Evolutionary conservation across 64 coral and sea anemone species (phyloP), one percentile per base, ranked within the genome.

Genomic region (Hydrozoanthus tunicans): DNA sequence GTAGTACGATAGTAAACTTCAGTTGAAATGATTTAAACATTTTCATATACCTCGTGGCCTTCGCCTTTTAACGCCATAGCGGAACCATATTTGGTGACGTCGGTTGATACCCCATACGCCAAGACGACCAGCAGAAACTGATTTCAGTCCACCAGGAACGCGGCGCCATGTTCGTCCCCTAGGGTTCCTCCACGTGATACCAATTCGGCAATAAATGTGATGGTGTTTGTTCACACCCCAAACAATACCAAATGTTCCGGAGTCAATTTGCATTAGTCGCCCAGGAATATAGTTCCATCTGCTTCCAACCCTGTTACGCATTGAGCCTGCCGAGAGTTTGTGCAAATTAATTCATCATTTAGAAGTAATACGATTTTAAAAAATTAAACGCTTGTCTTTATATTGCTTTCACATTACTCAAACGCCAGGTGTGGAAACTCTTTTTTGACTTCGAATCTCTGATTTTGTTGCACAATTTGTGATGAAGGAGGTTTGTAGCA

Each of bases 201-300:
- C 80, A 32, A 15, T 15, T 3, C 80, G 80, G 25, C 80, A 82
- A 13, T 51, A 82, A 12, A 82, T 64, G 63, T 52, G 43, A 6
- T 64, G 80, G 13, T 65, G n/a, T 7, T 53, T 51, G 60, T 53
- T 65, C 15, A 64, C 60, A 65, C 27, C 80, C 25, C 60, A 82
- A 52, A 82, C 80, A 53, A 82, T 32, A 8, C 80, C 80, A 65
- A 82, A 82, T 15, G 59, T 25, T 64, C 80, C 80, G 26, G 80
- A 82, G 80, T 82, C 80, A 53, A 82, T 82, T 51, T 82, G 80
- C 60, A 11, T 82, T 6, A 82, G 58, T 15, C 10, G 59, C 14
- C 26, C 60, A 17, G 60, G 60, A 63, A 82, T 82, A 14, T 82
- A 82, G 80, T 64, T 64, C 80, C 80, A 82, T n/a, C 60, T 65